Conservation (phyloP, 2,797 vertebrate genomes). For the Epinephelus malabaricus region DNA sequence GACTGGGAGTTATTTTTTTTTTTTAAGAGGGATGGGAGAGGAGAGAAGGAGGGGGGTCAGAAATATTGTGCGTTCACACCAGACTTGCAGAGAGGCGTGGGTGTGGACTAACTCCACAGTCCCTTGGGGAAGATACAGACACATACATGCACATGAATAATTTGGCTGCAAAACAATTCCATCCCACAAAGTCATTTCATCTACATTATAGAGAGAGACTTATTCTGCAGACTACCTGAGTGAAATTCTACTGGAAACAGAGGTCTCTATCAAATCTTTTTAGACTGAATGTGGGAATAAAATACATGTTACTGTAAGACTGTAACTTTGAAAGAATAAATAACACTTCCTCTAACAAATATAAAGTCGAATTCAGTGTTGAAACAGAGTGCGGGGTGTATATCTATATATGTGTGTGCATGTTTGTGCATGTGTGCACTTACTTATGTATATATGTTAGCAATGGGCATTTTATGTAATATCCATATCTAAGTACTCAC, state of each 20-base stretch:
- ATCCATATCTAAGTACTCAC: too few relatives aligned
- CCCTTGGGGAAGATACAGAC: conserved; percentile 16
- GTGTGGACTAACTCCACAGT: conserved; percentile 20
- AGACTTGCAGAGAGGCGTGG: conserved; percentile 54
- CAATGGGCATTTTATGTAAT: too few relatives aligned
- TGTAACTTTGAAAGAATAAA: neutral
- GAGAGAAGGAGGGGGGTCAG: conserved; percentile 9
- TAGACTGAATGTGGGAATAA: neutral
- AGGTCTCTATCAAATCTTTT: neutral
- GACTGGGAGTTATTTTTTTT: conserved; percentile 35
- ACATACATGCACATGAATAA: conserved; percentile 17
- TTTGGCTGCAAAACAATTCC: neutral
- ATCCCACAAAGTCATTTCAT: neutral
- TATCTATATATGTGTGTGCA: too few relatives aligned
- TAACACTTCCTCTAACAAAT: neutral
- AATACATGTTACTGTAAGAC: neutral
- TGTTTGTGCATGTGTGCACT: too few relatives aligned
- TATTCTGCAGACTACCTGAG: too few relatives aligned
- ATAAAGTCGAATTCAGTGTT: neutral
- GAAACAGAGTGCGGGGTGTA: too few relatives aligned
- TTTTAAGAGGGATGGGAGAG: conserved; percentile 16
- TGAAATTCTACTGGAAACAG: neutral
- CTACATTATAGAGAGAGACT: neutral
- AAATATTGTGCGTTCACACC: conserved; percentile 47
- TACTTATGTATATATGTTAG: too few relatives aligned